Evolutionary conservation across 2,888 invertebrate genomes (phyloP), one percentile per base, ranked within the genome.

Genomic region (Drosophila suboccidentalis): DNA sequence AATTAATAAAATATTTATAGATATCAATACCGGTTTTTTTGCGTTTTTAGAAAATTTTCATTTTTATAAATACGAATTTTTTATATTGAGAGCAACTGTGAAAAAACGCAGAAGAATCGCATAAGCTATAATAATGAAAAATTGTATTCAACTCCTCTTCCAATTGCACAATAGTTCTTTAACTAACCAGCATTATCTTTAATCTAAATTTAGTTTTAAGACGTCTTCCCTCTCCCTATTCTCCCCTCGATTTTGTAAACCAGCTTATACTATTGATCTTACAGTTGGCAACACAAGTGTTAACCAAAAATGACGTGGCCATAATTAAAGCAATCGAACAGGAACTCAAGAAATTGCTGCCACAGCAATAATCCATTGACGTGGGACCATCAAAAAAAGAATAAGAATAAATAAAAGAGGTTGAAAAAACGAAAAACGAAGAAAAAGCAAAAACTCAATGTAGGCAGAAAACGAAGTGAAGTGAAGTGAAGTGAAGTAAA

Each of bases 311-410:
- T 78, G 78, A 78, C 75, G 75, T 71, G 71, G 78, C 55, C 68
- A 61, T 71, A 78, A 78, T 78, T 78, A 75, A 78, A 71, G 65
- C 75, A 60, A 78, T 78, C 78, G 78, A 78, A 78, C 75, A 78
- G 78, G 78, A 78, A 78, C 78, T 72, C 69, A 66, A 75, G 69
- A 75, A 78, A 68, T 61, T 70, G 65, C 66, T 47, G 60, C 19
- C 39, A 41, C 22, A 19, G 49, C 49, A 26, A 67, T 44, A 59
- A 75, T 64, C 75, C 63, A 75, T 75, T 75, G 66, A 75, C 71
- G 75, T 71, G 71, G 57, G 63, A 63, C 60, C 60, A 55, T 22
- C 73, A 47, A 67, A 41, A 60, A 46, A 38, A 13, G 6, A 10
- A 46, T 26, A 50, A 38, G 10, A 17, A 38, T 22, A 9, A 9